Percentiles rank a stretch among this genome's conserved stretches.
phyloP scores from a whole-genome alignment of 2,113 vertebrate species.

The Colinus virginianus region DNA sequence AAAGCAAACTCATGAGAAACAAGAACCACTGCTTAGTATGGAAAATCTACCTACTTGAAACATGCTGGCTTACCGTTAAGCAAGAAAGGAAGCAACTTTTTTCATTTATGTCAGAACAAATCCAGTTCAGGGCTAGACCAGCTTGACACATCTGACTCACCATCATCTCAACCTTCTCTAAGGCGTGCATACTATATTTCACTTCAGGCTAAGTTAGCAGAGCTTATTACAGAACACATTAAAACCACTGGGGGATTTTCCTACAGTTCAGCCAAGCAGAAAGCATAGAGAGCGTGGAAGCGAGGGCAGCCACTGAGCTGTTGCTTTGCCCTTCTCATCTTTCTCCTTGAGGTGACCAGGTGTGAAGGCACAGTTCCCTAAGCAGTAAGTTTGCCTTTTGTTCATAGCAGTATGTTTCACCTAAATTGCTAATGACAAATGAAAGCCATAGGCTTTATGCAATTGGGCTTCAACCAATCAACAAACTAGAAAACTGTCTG shows the following conservation, averaged over 20 bases:
- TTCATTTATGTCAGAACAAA: not conserved
- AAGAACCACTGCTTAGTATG: rapidly evolving
- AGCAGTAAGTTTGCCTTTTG: not conserved
- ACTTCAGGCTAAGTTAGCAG: not conserved
- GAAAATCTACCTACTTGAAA: not conserved
- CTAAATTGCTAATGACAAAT: not conserved
- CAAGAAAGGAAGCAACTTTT: not conserved
- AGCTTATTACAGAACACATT: not conserved
- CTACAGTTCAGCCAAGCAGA: not conserved
- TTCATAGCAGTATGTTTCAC: not conserved
- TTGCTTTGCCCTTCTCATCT: not conserved
- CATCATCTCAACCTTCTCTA: not conserved
- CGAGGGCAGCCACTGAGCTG: not conserved
- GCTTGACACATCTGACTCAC: not conserved
- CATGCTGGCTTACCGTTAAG: not conserved
- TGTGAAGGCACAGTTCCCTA: not conserved
- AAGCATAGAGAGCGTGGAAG: not conserved
- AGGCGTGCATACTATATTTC: not conserved
- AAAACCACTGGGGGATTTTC: not conserved
- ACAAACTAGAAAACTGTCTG: not conserved
- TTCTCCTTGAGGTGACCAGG: not conserved
- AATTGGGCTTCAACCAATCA: not conserved
- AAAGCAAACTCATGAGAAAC: not conserved
- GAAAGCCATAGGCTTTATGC: not conserved
- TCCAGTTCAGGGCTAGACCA: not conserved